Base-by-base conservation (phyloP, 30 jellyfish, hydroid and myxozoan species). In the Aurelia sp. region DNA sequence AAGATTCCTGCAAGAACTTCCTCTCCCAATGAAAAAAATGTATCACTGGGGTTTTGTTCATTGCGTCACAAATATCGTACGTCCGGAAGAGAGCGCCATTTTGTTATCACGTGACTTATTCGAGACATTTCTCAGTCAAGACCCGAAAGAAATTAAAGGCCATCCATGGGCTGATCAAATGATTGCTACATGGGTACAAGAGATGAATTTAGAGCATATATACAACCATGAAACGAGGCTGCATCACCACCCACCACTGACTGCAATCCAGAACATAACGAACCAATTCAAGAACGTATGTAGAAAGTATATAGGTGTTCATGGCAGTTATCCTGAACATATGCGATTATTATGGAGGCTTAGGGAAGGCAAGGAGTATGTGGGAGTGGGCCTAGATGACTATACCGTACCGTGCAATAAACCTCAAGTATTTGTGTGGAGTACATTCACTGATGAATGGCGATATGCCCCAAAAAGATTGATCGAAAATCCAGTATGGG, bases 151-250 rank as follows among this genome's bases (percentile, higher is more conserved):
- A n/a, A 61, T 92, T 40, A 63, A 55, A 41, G 87, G 98, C 86
- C 98, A 92, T 63, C 97, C 97, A 1, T 78, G 90, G 91, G 98
- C 97, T 16, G 98, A 92, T 74, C 98, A 92, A 55, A 78, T 81
- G 95, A 92, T 92, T 11, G 98, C 96, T 5, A 52, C 80, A 17
- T 92, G 98, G 98, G 92, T 82, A 9, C 80, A 75, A 59, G 95
- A 80, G 73, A 63, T 92, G 64, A 57, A 76, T 1, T 20, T 92
- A 52, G 40, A 38, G 20, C 74, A 24, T 1, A 17, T 92, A 13
- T 92, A 77, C 78, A 72, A 78, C 55, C 95, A 87, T 51, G 98
- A 92, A 63, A 55, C 73, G 17, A 63, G 98, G 57, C 52, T 92
- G 33, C 92, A 86, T 48, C 97, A 92, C 78, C 91, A 81, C 76